Evolutionary conservation across 30 jellyfish, hydroid and myxozoan species (phyloP).

Genomic region (Calvadosia cruxmelitensis): DNA sequence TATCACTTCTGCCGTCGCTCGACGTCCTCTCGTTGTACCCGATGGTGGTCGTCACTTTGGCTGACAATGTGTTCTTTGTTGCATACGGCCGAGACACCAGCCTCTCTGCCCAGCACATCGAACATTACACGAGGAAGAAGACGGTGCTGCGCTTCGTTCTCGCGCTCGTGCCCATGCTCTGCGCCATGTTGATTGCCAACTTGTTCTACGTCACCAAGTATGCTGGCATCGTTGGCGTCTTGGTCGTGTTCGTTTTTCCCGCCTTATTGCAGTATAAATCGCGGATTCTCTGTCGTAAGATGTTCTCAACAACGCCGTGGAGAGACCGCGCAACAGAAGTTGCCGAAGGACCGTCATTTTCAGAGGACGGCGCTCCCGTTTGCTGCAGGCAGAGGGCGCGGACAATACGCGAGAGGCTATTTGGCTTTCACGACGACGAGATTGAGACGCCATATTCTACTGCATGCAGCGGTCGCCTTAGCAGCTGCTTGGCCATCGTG

Average conservation of each 20-base stretch:
- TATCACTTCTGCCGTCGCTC: conserved; percentile 6
- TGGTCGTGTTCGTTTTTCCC: conserved; percentile 8
- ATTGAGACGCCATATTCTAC: conserved; percentile 15
- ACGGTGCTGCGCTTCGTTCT: not conserved
- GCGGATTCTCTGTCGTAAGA: conserved; percentile 1
- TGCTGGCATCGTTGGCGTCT: conserved; percentile 11
- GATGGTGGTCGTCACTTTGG: conserved; percentile 9
- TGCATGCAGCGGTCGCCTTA: not conserved
- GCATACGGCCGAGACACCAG: conserved; percentile 11
- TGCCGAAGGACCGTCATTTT: conserved; percentile 1
- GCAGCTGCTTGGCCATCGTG: not conserved
- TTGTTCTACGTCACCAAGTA: conserved; percentile 13
- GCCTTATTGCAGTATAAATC: conserved; percentile 17
- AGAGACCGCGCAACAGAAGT: conserved; percentile 1
- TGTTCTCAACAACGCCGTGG: not conserved
- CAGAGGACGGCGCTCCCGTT: not conserved
- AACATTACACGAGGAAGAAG: not conserved
- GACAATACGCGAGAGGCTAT: not conserved
- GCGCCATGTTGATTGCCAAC: conserved; percentile 9
- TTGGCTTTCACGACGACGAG: not conserved
- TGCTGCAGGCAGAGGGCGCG: not conserved
- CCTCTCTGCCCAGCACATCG: not conserved
- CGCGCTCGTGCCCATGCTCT: conserved; percentile 1
- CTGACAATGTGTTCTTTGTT: conserved; percentile 3
- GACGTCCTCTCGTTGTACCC: conserved; percentile 12